Percentiles rank a stretch among this genome's conserved stretches.
phyloP scores from a whole-genome alignment of 2,797 vertebrate genomes.

The Lophius americanus region DNA sequence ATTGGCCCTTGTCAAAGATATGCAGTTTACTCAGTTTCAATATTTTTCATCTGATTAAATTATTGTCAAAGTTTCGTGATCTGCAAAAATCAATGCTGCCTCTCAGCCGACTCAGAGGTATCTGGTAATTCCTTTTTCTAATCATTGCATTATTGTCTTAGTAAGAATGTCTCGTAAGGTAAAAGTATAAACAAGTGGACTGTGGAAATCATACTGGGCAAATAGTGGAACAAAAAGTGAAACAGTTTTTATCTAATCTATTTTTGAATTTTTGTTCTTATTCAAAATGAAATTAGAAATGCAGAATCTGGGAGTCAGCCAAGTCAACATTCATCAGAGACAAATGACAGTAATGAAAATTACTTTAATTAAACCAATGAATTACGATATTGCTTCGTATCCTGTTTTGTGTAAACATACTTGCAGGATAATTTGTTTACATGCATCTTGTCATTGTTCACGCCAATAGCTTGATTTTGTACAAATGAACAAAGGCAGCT shows the following conservation, averaged over 20 bases:
- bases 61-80: no score
- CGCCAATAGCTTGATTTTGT: constrained; percentile 34
- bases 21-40: no score
- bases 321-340: background rate
- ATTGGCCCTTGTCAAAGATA: no score
- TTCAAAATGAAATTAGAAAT: constrained; percentile 11
- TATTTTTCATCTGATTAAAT: no score
- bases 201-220: no score
- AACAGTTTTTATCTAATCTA: background rate
- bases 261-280: constrained; percentile 14
- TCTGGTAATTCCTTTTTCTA: no score
- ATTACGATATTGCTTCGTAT: constrained; percentile 24
- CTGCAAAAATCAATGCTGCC: no score
- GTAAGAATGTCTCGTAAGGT: no score
- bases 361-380: constrained; percentile 1
- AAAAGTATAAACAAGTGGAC: no score
- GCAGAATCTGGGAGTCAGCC: background rate
- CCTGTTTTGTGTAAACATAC: constrained; percentile 31
- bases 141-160: no score
- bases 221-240: no score
- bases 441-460: constrained; percentile 33
- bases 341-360: background rate
- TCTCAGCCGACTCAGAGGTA: no score
- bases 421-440: constrained; percentile 41
- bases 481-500: constrained; percentile 26